Conservation (phyloP, 2,797 vertebrate genomes). For the Artibeus lituratus region DNA sequence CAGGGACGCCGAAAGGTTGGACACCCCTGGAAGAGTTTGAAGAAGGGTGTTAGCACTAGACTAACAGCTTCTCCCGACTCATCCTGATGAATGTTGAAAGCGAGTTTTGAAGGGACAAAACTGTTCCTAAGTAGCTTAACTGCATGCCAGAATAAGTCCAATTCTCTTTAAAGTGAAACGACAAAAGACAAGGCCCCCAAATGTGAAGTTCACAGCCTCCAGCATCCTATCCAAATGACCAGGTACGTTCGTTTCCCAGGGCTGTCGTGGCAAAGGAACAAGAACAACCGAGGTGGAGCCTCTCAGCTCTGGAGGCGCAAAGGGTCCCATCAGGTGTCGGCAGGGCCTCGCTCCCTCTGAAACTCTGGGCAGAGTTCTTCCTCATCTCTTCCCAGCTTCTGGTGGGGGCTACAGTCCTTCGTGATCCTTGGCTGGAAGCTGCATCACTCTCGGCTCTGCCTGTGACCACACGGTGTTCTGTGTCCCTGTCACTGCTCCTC, state of each 20-base stretch:
- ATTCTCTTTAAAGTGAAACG: neutral
- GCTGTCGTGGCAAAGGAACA: neutral
- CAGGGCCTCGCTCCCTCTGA: neutral
- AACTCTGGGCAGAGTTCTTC: neutral
- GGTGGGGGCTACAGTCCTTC: no score
- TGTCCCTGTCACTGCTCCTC: neutral
- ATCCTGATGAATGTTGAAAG: neutral
- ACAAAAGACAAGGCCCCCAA: neutral
- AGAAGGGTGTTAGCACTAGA: neutral
- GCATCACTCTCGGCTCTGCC: neutral
- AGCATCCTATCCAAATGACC: neutral
- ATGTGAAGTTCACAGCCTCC: neutral
- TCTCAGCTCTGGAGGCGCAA: neutral
- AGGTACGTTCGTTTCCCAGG: neutral
- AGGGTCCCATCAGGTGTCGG: no score
- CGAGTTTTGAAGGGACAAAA: neutral
- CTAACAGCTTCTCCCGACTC: neutral
- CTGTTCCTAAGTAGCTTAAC: neutral
- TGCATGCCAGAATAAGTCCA: neutral
- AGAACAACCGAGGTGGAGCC: neutral
- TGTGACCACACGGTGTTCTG: fast-evolving
- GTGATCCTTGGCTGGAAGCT: neutral
- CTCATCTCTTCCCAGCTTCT: neutral
- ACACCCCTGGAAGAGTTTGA: neutral
- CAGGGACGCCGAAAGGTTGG: no score